Base-by-base conservation (phyloP, 2,113 vertebrate species). In the Elephas maximus region DNA sequence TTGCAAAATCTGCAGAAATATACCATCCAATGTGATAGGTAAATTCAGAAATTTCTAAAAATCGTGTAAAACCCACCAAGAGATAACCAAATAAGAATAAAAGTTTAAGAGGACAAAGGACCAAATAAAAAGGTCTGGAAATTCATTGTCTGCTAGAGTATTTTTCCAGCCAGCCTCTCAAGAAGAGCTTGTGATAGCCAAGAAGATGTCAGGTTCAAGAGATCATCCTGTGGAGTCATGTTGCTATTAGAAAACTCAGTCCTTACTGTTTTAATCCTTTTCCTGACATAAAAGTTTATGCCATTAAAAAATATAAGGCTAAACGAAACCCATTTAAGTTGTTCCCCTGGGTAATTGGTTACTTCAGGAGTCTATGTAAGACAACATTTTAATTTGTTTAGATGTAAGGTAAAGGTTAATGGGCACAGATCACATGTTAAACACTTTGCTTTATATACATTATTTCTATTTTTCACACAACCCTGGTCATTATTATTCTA, bases 301-400 rank as follows among this genome's bases (percentile, higher is more conserved):
- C 5, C 37, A 53, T 83, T 76, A 33, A 92, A 93, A 80, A 37
- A 60, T 57, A 51, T 28, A 51, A 26, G 67, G 26, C 21, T 91
- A 93, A 84, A 53, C 26, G n/a, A 51, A 7, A 85, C 23, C 57
- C 37, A 69, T 65, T 94, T 84, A 41, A 73, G 48, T 67, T 90
- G 26, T 81, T 78, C 21, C 20, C 8, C 60, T 53, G 1, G 87
- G 21, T 62, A 76, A 93, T 23, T 67, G 24, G 78, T 57, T 60
- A 81, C 4, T 85, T 57, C 78, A 20, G 41, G 26, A 79, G 1
- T 77, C 33, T 91, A 11, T 77, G 3, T 57, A 62, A 89, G 37
- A 21, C 18, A 93, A 60, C 90, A 96, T 82, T 93, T 96, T 93
- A 89, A 95, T 88, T 51, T 80, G 37, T 81, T 87, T 82, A 6